Evolutionary conservation across 2,888 invertebrate genomes (phyloP).

Genomic region (Nymphalis urticae): DNA sequence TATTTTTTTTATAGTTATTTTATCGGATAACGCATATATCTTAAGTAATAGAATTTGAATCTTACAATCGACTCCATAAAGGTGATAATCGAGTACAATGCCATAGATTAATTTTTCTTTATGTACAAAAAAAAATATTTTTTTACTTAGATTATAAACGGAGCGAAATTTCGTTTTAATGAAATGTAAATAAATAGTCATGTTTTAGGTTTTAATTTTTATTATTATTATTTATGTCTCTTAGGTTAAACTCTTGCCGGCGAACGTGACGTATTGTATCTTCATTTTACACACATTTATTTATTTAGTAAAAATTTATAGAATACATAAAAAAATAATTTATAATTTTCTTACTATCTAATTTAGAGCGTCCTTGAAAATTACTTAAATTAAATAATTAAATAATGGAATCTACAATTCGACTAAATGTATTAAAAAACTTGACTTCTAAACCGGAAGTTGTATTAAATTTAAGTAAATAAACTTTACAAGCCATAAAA

Average conservation of each 20-base stretch:
- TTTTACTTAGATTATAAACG: conserved; percentile 44
- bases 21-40: too few species aligned
- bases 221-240: conserved; percentile 38
- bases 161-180: conserved; percentile 10
- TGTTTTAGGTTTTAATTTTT: conserved; percentile 35
- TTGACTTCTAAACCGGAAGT: too few species aligned
- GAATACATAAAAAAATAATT: background rate
- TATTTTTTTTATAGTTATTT: background rate
- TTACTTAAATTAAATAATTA: too few species aligned
- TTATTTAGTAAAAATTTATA: background rate
- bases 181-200: conserved; percentile 37
- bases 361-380: too few species aligned
- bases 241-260: conserved; percentile 38
- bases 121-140: conserved; percentile 44
- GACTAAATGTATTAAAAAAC: too few species aligned
- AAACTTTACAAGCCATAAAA: too few species aligned
- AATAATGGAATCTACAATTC: too few species aligned
- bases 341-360: too few species aligned
- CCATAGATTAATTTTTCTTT: conserved; percentile 44
- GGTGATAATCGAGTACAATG: conserved; percentile 41
- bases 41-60: conserved; percentile 17
- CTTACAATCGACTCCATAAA: conserved; percentile 11
- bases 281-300: background rate
- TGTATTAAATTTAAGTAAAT: too few species aligned
- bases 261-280: background rate